phyloP scores from a whole-genome alignment of 1,140 invertebrate genomes.

The Drosophila novamexicana region DNA sequence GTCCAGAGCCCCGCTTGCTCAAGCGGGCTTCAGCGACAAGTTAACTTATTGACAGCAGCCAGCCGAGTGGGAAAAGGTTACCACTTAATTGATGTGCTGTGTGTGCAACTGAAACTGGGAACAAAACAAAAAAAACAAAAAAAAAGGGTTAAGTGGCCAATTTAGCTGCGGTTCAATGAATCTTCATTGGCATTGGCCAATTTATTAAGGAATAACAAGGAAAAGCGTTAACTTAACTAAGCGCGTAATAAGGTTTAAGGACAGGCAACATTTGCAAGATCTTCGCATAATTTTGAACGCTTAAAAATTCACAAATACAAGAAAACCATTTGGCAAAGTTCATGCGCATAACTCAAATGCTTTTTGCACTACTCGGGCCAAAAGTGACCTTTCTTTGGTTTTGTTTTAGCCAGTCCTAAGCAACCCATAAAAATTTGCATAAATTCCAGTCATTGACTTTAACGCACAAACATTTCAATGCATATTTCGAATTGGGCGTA shows the following conservation, averaged over 20 bases:
- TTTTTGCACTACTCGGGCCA: slow-evolving; percentile 34
- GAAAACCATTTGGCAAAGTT: slow-evolving; percentile 32
- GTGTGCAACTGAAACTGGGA: background rate
- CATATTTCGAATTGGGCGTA: slow-evolving; percentile 49
- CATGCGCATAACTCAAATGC: slow-evolving; percentile 59
- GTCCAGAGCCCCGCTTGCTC: slow-evolving; percentile 49
- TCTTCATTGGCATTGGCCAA: slow-evolving; percentile 50
- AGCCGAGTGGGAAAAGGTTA: slow-evolving; percentile 1
- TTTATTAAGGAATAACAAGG: slow-evolving; percentile 49
- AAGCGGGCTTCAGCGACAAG: slow-evolving; percentile 55
- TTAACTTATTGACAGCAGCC: slow-evolving; percentile 69
- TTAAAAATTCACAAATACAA: slow-evolving; percentile 40
- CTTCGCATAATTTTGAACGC: slow-evolving; percentile 36
- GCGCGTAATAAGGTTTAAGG: slow-evolving; percentile 21
- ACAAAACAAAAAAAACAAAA: background rate
- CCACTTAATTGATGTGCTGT: slow-evolving; percentile 65
- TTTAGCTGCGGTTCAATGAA: slow-evolving; percentile 68
- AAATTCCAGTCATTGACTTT: slow-evolving; percentile 72
- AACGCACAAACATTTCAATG: slow-evolving; percentile 71
- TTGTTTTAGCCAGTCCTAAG: slow-evolving; percentile 33
- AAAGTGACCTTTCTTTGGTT: slow-evolving; percentile 31
- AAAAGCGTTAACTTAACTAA: slow-evolving; percentile 22
- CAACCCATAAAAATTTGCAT: slow-evolving; percentile 69
- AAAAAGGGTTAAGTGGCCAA: slow-evolving; percentile 73
- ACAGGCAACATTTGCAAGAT: slow-evolving; percentile 1